Base-by-base conservation (phyloP, 2,888 invertebrate species). In the Actias luna region DNA sequence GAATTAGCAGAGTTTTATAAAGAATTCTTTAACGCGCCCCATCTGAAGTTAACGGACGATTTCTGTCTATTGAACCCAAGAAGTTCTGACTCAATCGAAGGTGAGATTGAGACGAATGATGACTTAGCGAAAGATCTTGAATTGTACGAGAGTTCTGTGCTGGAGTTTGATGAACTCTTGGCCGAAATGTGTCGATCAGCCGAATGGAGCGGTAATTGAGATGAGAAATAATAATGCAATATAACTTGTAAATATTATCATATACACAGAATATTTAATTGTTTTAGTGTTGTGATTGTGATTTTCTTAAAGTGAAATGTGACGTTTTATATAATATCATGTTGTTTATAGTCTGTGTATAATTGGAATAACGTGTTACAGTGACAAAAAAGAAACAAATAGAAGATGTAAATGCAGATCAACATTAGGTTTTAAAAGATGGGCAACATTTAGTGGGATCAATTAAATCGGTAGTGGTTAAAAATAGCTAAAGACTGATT, bases 1-100 rank as follows among this genome's bases (percentile, higher is more conserved):
- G 97, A 97, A 81, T 89, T 97, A 68, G 96, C 96, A 1, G 94
- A 95, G 72, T 97, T 97, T 85, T 97, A 96, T 83, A 94, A 95
- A 58, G 96, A 97, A 69, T 96, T 96, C 84, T 96, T 97, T 82
- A 94, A 94, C 70, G 97, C 97, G 2, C 92, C 92, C 3, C 84
- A 89, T 73, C 77, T 92, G 65, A 90, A 90, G 59, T 68, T 91
- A 8, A 82, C 82, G 0, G 87, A 87, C 4, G 83, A 86, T 33
- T 58, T 76, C 42, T 73, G 66, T 25, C 61, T 35, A 63, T 76
- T 73, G 3, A 73, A 68, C 42, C 65, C 70, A 1, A 78, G 77
- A 59, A 80, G 77, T 60, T 73, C 78, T 0, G 85, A 85, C 27
- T 77, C 78, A 0, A 60, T 78, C 8, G 79, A 75, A 55, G 82